Percentiles rank a stretch among this genome's conserved stretches.
Conservation (phyloP, 2,888 invertebrate genomes). For the Altica lythri region DNA sequence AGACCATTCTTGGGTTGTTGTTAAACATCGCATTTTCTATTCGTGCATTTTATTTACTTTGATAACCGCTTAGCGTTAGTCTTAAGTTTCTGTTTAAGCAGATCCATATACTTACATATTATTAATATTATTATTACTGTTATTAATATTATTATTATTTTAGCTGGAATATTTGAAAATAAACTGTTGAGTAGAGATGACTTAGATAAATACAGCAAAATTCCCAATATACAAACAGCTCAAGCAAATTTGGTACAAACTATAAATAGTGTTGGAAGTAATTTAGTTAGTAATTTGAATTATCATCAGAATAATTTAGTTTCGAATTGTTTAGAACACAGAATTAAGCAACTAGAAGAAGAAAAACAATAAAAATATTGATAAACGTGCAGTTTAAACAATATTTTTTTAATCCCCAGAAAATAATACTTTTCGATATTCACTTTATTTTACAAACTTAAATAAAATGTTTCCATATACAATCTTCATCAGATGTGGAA, state of each 20-base stretch:
- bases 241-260: slow-evolving; percentile 72
- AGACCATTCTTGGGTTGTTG: too few relatives aligned
- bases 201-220: slow-evolving; percentile 66
- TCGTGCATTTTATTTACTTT: too few relatives aligned
- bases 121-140: too few relatives aligned
- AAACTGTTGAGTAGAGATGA: slow-evolving; percentile 71
- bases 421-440: too few relatives aligned
- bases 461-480: too few relatives aligned
- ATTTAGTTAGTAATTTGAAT: slow-evolving; percentile 69
- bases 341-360: slow-evolving; percentile 56
- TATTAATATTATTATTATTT: slow-evolving; percentile 40
- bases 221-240: slow-evolving; percentile 68
- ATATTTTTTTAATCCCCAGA: too few relatives aligned
- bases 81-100: too few relatives aligned
- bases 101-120: too few relatives aligned
- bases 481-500: too few relatives aligned
- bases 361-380: slow-evolving; percentile 31
- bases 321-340: slow-evolving; percentile 68
- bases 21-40: too few relatives aligned
- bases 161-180: slow-evolving; percentile 76
- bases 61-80: too few relatives aligned
- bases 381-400: background rate
- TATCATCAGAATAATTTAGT: slow-evolving; percentile 72
- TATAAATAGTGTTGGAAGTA: slow-evolving; percentile 67
- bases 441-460: too few relatives aligned